Conservation (phyloP, 2,797 vertebrate genomes). For the Epinephelus awoara region DNA sequence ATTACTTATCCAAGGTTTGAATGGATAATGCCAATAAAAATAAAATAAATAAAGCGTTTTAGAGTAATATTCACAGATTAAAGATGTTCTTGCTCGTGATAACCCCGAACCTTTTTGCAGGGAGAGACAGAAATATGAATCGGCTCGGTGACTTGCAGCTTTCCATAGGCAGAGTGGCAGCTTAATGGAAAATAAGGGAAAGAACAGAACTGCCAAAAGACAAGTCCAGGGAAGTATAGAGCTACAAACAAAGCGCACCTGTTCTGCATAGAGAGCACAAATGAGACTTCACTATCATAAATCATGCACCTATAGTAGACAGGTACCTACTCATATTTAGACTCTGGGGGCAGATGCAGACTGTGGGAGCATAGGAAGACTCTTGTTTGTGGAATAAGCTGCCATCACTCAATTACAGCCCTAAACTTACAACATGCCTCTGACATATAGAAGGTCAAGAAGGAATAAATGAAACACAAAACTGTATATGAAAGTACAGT, state of each 20-base stretch:
- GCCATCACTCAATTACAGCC: conserved; percentile 44
- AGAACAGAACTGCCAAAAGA: conserved; percentile 64
- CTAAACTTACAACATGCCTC: conserved; percentile 36
- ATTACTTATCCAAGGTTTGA: conserved; percentile 1
- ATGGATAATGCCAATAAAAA: neutral
- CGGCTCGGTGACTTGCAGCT: conserved; percentile 45
- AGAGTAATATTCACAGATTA: conserved; percentile 4
- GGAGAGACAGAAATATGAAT: conserved; percentile 48
- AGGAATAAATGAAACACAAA: conserved; percentile 31
- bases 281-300: conserved; percentile 75
- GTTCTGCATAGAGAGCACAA: conserved; percentile 81
- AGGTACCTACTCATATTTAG: conserved; percentile 68
- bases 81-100: conserved; percentile 16
- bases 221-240: conserved; percentile 64
- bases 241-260: conserved; percentile 74
- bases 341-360: conserved; percentile 53
- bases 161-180: conserved; percentile 48
- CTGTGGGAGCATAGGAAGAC: conserved; percentile 36
- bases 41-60: conserved; percentile 1
- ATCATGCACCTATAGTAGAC: conserved; percentile 74
- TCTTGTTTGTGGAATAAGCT: conserved; percentile 48
- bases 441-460: conserved; percentile 30
- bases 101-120: neutral
- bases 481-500: neutral
- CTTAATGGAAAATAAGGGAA: conserved; percentile 65